Evolutionary conservation across 2,797 vertebrate species (phyloP).

Genomic region (Galaxias olidus): DNA sequence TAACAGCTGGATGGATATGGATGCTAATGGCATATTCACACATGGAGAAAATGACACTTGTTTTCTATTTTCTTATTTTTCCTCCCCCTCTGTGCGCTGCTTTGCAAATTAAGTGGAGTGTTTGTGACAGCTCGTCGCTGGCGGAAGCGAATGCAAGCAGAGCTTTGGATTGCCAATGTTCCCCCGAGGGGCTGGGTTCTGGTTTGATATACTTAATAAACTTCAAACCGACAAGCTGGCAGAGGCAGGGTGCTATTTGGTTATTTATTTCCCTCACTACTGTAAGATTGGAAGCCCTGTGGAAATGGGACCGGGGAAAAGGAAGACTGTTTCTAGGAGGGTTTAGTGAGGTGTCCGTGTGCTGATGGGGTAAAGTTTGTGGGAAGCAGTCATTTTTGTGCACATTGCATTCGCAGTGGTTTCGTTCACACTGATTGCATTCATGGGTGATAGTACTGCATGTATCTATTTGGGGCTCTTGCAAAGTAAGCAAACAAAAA

Average conservation of each 20-base stretch:
- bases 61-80: conserved; percentile 63
- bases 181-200: conserved; percentile 65
- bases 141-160: conserved; percentile 65
- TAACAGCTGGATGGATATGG: conserved; percentile 61
- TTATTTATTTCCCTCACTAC: conserved; percentile 55
- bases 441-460: too few relatives aligned
- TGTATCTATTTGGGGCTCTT: too few relatives aligned
- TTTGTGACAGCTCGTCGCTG: conserved; percentile 75
- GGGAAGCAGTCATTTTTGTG: background rate
- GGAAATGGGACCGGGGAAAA: conserved; percentile 55
- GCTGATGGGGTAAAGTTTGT: background rate
- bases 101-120: conserved; percentile 76
- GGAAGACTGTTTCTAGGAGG: conserved; percentile 54
- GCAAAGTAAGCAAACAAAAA: too few relatives aligned
- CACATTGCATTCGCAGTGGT: background rate
- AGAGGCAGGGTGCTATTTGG: conserved; percentile 52
- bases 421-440: too few relatives aligned
- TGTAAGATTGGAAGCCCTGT: conserved; percentile 53
- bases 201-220: conserved; percentile 78
- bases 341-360: conserved; percentile 28
- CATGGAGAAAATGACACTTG: conserved; percentile 66
- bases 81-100: conserved; percentile 51
- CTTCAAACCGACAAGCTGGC: conserved; percentile 71
- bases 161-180: conserved; percentile 75
- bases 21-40: conserved; percentile 62